These are phyloP conservation scores for Drosophila chauvacae DNA, from an alignment of 1,140 invertebrate genomes.

Conservation along the genomic window DNA sequence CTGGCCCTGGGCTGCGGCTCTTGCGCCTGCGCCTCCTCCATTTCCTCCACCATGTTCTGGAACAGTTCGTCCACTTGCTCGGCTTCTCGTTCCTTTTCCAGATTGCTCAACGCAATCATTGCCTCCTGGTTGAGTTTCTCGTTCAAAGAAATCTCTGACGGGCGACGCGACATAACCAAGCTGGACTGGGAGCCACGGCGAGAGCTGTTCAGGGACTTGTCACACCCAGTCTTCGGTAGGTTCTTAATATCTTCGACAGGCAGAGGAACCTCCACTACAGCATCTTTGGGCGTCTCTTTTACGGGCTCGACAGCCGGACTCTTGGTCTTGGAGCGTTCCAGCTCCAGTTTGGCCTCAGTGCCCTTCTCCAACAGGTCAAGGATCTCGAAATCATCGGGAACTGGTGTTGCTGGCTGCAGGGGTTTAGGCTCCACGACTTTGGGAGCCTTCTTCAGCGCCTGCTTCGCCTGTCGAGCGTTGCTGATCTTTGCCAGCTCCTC, in stretches of 20 bases:
- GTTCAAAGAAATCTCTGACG: conserved; percentile 59
- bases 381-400: conserved; percentile 71
- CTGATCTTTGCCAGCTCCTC: conserved; percentile 66
- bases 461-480: conserved; percentile 55
- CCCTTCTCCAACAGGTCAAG: conserved; percentile 66
- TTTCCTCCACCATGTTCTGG: conserved; percentile 56
- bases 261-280: not conserved
- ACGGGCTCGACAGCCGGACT: conserved; percentile 49
- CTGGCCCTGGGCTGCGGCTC: not conserved
- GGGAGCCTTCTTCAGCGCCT: conserved; percentile 27
- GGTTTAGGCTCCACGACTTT: conserved; percentile 26
- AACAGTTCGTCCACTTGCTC: conserved; percentile 54
- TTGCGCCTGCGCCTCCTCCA: conserved; percentile 31
- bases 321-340: conserved; percentile 67
- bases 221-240: conserved; percentile 76
- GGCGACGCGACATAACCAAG: conserved; percentile 52
- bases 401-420: conserved; percentile 50
- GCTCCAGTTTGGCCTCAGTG: conserved; percentile 53
- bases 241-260: conserved; percentile 73
- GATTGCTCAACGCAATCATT: conserved; percentile 27
- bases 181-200: conserved; percentile 72
- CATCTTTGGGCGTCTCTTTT: not conserved
- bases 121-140: conserved; percentile 66
- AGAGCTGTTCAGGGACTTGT: conserved; percentile 71
- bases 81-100: conserved; percentile 46